Conservation (phyloP, 1,140 invertebrate genomes). For the Cecropterus lyciades region DNA sequence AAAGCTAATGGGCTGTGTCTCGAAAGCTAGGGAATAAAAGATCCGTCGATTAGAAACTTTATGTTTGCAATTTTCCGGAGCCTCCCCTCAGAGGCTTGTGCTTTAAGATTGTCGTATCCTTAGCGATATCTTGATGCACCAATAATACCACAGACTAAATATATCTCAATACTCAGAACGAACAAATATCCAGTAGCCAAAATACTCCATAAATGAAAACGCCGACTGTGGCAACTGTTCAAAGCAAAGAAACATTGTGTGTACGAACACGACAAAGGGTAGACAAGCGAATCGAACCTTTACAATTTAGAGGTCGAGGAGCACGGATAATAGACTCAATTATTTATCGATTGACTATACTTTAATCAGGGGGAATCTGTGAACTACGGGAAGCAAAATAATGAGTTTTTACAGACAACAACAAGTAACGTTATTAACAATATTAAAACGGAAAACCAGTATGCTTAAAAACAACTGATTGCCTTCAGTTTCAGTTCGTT, state of each 20-base stretch:
- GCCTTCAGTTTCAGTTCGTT: too few species aligned
- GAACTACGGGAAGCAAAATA: constrained; percentile 1
- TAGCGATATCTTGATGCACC: constrained; percentile 32
- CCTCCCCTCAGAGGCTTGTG: constrained; percentile 52
- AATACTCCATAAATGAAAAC: not conserved
- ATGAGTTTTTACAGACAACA: not conserved
- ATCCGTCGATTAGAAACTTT: constrained; percentile 82
- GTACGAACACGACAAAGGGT: constrained; percentile 42
- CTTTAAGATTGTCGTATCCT: constrained; percentile 42
- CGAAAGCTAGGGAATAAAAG: constrained; percentile 78
- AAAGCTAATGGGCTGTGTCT: constrained; percentile 81
- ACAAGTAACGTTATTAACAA: too few species aligned
- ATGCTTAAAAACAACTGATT: too few species aligned
- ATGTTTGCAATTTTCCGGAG: constrained; percentile 78
- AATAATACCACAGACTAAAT: constrained; percentile 25
- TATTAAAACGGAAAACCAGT: too few species aligned
- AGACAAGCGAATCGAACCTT: constrained; percentile 57
- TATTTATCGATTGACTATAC: constrained; percentile 53
- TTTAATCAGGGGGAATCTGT: constrained; percentile 40
- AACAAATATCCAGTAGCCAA: not conserved
- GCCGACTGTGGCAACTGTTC: constrained; percentile 2
- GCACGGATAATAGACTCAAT: constrained; percentile 58
- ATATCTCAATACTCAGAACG: not conserved
- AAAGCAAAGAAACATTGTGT: constrained; percentile 19
- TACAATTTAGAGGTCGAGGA: constrained; percentile 55